phyloP scores from a whole-genome alignment of 1,140 invertebrate genomes.

The Coenobita brevimanus region DNA sequence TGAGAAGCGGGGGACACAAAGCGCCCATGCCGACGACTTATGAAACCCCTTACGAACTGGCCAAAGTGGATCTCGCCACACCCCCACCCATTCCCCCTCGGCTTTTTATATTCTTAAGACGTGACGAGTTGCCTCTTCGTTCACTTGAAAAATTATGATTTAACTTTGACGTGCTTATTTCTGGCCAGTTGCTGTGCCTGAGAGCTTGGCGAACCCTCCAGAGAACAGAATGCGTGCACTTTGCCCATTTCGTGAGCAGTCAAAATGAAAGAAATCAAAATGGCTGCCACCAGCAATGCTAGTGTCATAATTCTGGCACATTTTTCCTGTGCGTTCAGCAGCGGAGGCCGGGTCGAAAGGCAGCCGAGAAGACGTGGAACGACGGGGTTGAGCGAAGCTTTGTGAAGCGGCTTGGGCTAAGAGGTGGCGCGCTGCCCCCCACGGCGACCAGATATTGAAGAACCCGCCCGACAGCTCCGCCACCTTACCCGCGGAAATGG shows the following conservation, averaged over 20 bases:
- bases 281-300: conserved; percentile 51
- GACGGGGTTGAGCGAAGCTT: conserved; percentile 5
- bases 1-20: conserved; percentile 51
- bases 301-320: conserved; percentile 10
- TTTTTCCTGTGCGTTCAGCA: background rate
- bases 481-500: conserved; percentile 57
- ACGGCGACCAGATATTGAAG: conserved; percentile 59
- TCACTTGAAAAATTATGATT: background rate
- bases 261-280: conserved; percentile 63
- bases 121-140: no score
- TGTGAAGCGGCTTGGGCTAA: background rate
- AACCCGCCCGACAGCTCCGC: conserved; percentile 7
- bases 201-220: background rate
- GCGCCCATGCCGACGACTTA: conserved; percentile 38
- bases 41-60: conserved; percentile 40
- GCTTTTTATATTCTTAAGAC: no score
- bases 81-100: background rate
- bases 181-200: background rate
- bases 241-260: conserved; percentile 53
- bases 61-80: background rate
- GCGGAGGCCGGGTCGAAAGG: background rate
- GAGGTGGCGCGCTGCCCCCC: conserved; percentile 51
- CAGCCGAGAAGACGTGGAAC: background rate
- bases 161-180: background rate
- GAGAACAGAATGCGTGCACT: background rate